Evolutionary conservation across 2,888 invertebrate species (phyloP), one percentile per base, ranked within the genome.

Genomic region (Leptinotarsa juncta): DNA sequence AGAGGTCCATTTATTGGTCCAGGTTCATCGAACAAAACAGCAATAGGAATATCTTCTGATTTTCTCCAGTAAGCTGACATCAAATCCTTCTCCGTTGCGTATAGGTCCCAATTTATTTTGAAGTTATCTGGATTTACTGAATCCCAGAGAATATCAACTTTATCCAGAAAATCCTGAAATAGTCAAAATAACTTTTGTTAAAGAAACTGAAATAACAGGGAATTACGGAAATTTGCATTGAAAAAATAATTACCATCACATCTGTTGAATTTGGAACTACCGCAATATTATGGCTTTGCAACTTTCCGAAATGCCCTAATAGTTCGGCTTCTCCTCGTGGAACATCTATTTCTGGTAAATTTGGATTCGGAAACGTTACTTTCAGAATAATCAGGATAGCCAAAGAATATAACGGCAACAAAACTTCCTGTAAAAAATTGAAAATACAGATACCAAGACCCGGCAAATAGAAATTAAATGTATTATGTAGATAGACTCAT

Each of bases 391-490:
- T 93, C 78, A 95, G 89, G 78, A 95, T 92, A 51, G 92, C 92
- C 77, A 95, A 89, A 51, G 94, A 94, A 87, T 94, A 94, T 0
- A 95, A 89, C 2, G 96, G 95, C 77, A 94, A 89, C 78, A 95
- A 89, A 68, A 95, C 90, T 89, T 95, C 95, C 95, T 95, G 90
- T 42, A 10, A 10, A 42, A 42, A 42, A 42, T 42, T 3, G 12
- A 42, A 42, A 42, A 12, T 42, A 42, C 42, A 42, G 10, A 42
- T 12, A 42, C 42, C 12, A 10, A 42, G 3, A 12, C 10, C 42
- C 42, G 10, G 42, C 42, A 42, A 42, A 42, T 12, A 42, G 10
- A 10, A 10, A 42, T 42, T 3, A 12, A 42, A 42, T 42, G 10
- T 12, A 42, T 42, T 42, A 10, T 12, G 10, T 42, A 42, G 42